Base-by-base conservation (phyloP, 2,888 invertebrate genomes). In the Tyria jacobaeae region DNA sequence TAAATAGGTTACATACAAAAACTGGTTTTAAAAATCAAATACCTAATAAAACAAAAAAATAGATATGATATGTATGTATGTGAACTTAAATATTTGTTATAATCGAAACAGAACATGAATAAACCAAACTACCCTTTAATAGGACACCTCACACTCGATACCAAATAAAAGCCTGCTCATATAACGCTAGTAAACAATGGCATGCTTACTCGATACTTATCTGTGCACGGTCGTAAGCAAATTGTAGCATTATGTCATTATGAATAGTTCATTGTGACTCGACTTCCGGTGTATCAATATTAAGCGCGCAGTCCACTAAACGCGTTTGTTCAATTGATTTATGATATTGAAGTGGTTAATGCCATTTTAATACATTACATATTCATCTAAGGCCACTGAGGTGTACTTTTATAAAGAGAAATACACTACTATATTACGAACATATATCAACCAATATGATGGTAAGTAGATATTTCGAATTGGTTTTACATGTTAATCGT, bases 211-310 rank as follows among this genome's bases (percentile, higher is more conserved):
- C 14, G 60, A 62, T 67, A 24, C 17, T 59, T 57, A 67, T 71
- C 62, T 31, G 24, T 35, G 41, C 44, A 55, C 35, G 44, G 35
- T 39, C 14, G 55, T 65, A 59, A 61, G 57, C 60, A 68, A 66
- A 66, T 64, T 34, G 50, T 58, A 4, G 12, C 49, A 58, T 53
- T 60, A 60, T 48, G 50, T 60, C 52, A 27, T 59, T 57, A 55
- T 62, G 56, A 67, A 65, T 60, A 59, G 44, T 57, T 48, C 35
- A 65, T 61, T 58, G 53, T 72, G 65, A 66, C 37, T 57, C 35
- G 7, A 15, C 24, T 60, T 62, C 66, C 66, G 58, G 60, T 63
- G 57, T 47, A 57, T 64, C 54, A 60, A 3, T 56, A 44, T 50
- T 31, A 53, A 48, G 53, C 9, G 21, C 39, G 15, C 21, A 35